Conservation (phyloP, 2,888 invertebrate species). For the Cheilosia urbana region DNA sequence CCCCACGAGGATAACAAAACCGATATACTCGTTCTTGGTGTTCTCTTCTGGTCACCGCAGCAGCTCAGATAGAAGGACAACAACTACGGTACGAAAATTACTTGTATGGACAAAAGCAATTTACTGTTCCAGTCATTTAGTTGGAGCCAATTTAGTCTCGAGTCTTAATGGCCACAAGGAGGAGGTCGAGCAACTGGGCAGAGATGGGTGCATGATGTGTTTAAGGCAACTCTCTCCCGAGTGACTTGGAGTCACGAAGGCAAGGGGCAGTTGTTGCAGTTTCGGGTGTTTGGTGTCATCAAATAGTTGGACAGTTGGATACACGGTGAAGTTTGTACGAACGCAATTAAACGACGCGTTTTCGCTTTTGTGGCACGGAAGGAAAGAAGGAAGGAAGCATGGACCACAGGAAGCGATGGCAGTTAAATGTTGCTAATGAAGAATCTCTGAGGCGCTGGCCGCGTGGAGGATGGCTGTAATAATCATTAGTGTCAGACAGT, state of each 20-base stretch:
- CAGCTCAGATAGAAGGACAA: slow-evolving; percentile 26
- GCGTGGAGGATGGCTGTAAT: slow-evolving; percentile 54
- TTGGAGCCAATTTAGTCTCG: slow-evolving; percentile 70
- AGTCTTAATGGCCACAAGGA: slow-evolving; percentile 68
- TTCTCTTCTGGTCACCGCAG: slow-evolving; percentile 25
- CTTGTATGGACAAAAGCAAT: slow-evolving; percentile 74
- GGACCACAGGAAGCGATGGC: slow-evolving; percentile 9
- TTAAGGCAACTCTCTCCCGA: slow-evolving; percentile 36
- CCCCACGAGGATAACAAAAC: slow-evolving; percentile 62
- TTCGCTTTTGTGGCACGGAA: slow-evolving; percentile 35
- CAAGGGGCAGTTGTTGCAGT: slow-evolving; percentile 45
- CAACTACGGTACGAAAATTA: slow-evolving; percentile 62
- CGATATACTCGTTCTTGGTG: slow-evolving; percentile 27
- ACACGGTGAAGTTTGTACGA: slow-evolving; percentile 53
- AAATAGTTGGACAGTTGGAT: slow-evolving; percentile 44
- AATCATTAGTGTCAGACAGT: slow-evolving; percentile 54
- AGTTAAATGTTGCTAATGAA: slow-evolving; percentile 36
- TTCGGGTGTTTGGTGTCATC: slow-evolving; percentile 50
- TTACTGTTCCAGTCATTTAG: slow-evolving; percentile 74
- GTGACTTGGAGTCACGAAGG: slow-evolving; percentile 24
- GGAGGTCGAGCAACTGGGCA: slow-evolving; percentile 1
- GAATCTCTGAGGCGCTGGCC: slow-evolving; percentile 30
- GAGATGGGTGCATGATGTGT: slow-evolving; percentile 25
- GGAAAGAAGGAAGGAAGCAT: slow-evolving; percentile 2
- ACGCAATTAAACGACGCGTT: slow-evolving; percentile 65